A percentile compares a stretch with the other conserved stretches of the same genome.
Evolutionary conservation across 2,888 invertebrate species (phyloP).

Genomic region (Aspidiotus destructor): DNA sequence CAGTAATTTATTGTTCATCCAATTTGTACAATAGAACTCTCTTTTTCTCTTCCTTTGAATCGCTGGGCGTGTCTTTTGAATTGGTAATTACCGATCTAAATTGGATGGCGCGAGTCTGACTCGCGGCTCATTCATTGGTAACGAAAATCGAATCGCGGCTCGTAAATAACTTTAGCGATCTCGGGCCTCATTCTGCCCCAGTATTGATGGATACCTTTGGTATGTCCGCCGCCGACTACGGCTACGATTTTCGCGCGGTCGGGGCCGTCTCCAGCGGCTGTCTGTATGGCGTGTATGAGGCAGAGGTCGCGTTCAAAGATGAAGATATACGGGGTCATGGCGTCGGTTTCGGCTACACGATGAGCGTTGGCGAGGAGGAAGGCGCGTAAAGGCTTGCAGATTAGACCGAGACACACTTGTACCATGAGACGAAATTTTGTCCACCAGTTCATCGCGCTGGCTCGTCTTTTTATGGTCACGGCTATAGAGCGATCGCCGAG

Average conservation of each 20-base stretch:
- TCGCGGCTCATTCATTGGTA: neutral
- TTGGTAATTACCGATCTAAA: neutral
- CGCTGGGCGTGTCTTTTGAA: neutral
- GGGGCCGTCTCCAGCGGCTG: neutral
- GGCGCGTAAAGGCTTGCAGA: neutral
- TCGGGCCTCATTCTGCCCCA: slow-evolving; percentile 5
- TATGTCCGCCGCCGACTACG: slow-evolving; percentile 16
- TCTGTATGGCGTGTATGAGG: slow-evolving; percentile 7
- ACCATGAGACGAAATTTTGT: slow-evolving; percentile 11
- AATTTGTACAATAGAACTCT: neutral
- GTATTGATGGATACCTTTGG: slow-evolving; percentile 4
- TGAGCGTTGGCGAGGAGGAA: slow-evolving; percentile 3
- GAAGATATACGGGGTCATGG: neutral
- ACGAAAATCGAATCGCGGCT: neutral
- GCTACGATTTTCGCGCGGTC: neutral
- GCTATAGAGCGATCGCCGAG: slow-evolving; percentile 20
- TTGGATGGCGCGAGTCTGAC: neutral
- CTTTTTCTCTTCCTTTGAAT: neutral
- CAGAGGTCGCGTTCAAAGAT: slow-evolving; percentile 15
- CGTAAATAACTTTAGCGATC: slow-evolving; percentile 7
- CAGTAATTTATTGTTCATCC: neutral
- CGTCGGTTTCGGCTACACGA: slow-evolving; percentile 2
- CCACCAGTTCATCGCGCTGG: slow-evolving; percentile 20
- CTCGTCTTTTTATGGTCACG: slow-evolving; percentile 6
- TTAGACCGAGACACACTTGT: slow-evolving; percentile 11